Evolutionary conservation across 2,797 vertebrate genomes (phyloP).

Genomic region (Pelochelys cantorii): DNA sequence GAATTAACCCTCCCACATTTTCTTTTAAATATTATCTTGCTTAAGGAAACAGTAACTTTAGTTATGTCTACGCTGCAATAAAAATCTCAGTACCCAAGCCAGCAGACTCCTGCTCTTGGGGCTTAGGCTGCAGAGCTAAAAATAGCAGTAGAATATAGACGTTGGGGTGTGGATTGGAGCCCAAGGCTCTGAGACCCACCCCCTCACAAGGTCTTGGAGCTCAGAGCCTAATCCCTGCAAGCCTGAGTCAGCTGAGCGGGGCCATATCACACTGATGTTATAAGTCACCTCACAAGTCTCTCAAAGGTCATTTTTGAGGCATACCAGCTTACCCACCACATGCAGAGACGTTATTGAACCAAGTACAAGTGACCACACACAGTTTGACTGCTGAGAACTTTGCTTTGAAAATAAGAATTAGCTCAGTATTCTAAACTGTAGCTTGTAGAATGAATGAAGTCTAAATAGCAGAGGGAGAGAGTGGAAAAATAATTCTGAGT

Average conservation of each 20-base stretch:
- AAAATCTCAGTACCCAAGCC: not conserved
- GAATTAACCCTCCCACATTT: not conserved
- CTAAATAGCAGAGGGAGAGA: not conserved
- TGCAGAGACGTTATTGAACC: not conserved
- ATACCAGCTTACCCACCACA: not conserved
- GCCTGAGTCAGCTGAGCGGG: not conserved
- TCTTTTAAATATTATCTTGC: not conserved
- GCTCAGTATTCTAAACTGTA: not conserved
- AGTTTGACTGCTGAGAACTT: not conserved
- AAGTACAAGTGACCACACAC: not conserved
- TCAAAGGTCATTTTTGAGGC: not conserved
- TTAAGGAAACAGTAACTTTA: not conserved
- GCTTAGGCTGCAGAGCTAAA: not conserved
- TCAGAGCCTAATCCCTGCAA: not conserved
- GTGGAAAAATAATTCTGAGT: slow-evolving; percentile 3
- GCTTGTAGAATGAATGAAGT: not conserved
- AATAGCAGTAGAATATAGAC: not conserved
- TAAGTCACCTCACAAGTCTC: not conserved
- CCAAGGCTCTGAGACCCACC: not conserved
- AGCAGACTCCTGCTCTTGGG: not conserved
- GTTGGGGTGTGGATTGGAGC: not conserved
- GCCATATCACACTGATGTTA: not conserved
- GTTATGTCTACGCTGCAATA: not conserved
- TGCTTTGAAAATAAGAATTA: not conserved
- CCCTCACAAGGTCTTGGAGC: not conserved